A percentile compares a stretch with the other conserved stretches of the same genome.
phyloP scores from a whole-genome alignment of 2,113 vertebrate species.

The Cranoglanis bouderius region DNA sequence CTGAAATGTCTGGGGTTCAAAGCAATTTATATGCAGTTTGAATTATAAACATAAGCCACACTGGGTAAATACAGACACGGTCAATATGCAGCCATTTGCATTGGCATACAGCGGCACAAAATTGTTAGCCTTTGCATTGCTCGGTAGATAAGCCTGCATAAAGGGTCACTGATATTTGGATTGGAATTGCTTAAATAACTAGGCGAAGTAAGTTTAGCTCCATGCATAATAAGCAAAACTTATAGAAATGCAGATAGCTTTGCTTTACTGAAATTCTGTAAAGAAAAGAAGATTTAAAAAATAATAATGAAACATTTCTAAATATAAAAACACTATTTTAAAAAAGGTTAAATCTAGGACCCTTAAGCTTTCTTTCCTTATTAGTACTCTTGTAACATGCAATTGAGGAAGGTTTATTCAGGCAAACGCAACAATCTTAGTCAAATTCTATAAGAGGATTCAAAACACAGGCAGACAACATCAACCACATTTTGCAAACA shows the following conservation, averaged over 20 bases:
- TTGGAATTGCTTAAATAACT: conserved; percentile 12
- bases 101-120: not conserved
- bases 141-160: not conserved
- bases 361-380: not conserved
- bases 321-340: not conserved
- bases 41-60: not conserved
- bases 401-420: too few relatives aligned
- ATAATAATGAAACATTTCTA: not conserved
- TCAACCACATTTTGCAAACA: not conserved
- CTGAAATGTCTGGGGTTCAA: not conserved
- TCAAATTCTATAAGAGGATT: not conserved
- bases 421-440: not conserved
- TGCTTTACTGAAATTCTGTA: not conserved
- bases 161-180: not conserved
- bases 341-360: not conserved
- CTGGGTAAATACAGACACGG: not conserved
- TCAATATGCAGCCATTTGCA: conserved; percentile 30
- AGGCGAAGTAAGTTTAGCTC: not conserved
- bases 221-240: not conserved
- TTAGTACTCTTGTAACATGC: not conserved
- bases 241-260: not conserved
- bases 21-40: not conserved
- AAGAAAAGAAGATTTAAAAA: not conserved
- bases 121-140: not conserved
- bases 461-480: not conserved